A percentile compares a stretch with the other conserved stretches of the same genome.
Evolutionary conservation across 2,888 invertebrate species (phyloP).

Genomic region (Cephus runcator): DNA sequence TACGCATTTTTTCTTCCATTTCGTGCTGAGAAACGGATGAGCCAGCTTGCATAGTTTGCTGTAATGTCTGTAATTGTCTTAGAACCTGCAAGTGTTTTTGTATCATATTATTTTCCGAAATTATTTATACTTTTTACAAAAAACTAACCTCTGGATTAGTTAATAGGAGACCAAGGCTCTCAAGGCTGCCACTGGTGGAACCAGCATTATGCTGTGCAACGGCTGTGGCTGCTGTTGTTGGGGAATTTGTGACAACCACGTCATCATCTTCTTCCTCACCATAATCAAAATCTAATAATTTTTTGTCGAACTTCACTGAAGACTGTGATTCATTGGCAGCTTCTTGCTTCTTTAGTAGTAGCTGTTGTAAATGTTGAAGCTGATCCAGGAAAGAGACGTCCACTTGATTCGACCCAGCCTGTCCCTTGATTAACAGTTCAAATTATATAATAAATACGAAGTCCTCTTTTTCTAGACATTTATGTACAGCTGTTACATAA

Average conservation of each 20-base stretch:
- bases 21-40: constrained; percentile 69
- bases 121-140: not conserved
- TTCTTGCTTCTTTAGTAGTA: constrained; percentile 67
- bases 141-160: constrained; percentile 58
- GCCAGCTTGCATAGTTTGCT: constrained; percentile 64
- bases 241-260: constrained; percentile 59
- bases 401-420: constrained; percentile 55
- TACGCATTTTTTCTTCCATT: constrained; percentile 76
- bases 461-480: not conserved
- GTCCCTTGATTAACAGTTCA: constrained; percentile 40
- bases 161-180: constrained; percentile 58
- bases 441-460: not conserved
- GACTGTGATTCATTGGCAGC: constrained; percentile 59
- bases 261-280: constrained; percentile 91
- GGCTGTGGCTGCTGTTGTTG: constrained; percentile 60
- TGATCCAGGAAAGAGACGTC: constrained; percentile 67
- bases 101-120: constrained; percentile 70
- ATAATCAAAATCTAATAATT: constrained; percentile 90
- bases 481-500: constrained; percentile 20
- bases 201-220: constrained; percentile 45
- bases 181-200: constrained; percentile 52
- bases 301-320: constrained; percentile 82
- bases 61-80: constrained; percentile 86
- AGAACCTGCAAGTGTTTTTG: constrained; percentile 71
- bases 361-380: constrained; percentile 73